Evolutionary conservation across 1,140 invertebrate genomes (phyloP), one percentile per base, ranked within the genome.

Genomic region (Augochlora pura): DNA sequence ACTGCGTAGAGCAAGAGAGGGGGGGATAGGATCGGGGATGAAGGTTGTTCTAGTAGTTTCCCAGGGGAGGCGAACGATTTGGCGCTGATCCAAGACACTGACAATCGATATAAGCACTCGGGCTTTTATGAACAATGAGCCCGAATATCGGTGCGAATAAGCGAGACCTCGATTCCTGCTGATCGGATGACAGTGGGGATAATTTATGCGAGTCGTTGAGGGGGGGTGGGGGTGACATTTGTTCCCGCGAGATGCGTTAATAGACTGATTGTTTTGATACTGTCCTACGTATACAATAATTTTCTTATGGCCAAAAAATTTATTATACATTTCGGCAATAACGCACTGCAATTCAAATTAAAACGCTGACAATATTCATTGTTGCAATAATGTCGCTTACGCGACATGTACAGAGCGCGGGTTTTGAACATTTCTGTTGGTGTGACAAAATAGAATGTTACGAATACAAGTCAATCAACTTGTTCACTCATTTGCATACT

Each of bases 31-130:
- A 69, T 81, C 71, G 74, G 64, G 74, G 57, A 71, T 64, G 77
- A 84, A 81, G 59, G 72, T 78, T 66, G 71, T 67, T 25, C 38
- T 57, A n/a, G 25, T 73, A 54, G 69, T 63, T 27, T 25, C 12
- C n/a, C 46, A 27, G 52, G 52, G 14, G 66, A 77, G 23, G 21
- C 59, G 78, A 82, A 85, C 76, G 71, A 78, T 83, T 85, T 89
- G 87, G 89, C 88, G 39, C 9, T 2, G 70, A 75, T 83, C 88
- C 90, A 90, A 88, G 73, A 69, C 52, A 52, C 64, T 54, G 72
- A 59, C 78, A 86, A 89, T 90, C 88, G 84, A 88, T 88, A 84
- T 71, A 65, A 85, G 77, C 81, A 46, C 77, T 65, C 38, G 64
- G 57, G 77, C 62, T 81, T 71, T 64, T 84, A 82, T 76, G 82